Evolutionary conservation across 1,140 invertebrate species (phyloP).

Genomic region (Rhyacophila brunnea): DNA sequence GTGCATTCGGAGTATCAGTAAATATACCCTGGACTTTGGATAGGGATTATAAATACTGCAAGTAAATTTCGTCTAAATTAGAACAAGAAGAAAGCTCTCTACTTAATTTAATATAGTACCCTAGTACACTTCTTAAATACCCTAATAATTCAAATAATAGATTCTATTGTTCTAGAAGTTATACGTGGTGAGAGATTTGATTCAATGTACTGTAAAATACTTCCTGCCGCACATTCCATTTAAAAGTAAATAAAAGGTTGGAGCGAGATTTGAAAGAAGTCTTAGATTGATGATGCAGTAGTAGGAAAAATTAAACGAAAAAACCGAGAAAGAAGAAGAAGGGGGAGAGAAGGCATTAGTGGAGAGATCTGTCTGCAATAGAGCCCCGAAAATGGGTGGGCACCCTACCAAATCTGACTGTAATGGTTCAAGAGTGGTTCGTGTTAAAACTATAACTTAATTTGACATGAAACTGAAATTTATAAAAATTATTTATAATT

Average conservation of each 20-base stretch:
- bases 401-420: neutral
- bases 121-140: too few relatives aligned
- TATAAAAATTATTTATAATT: too few relatives aligned
- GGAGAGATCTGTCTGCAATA: conserved; percentile 5
- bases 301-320: conserved; percentile 18
- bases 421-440: neutral
- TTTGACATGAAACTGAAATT: too few relatives aligned
- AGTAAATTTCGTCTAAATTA: too few relatives aligned
- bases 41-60: too few relatives aligned
- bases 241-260: conserved; percentile 31
- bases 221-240: conserved; percentile 17
- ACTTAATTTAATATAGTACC: too few relatives aligned
- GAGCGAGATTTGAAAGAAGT: conserved; percentile 13
- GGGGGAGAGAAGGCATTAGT: conserved; percentile 6
- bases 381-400: conserved; percentile 10
- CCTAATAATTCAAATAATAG: too few relatives aligned
- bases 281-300: conserved; percentile 28
- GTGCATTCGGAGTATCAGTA: too few relatives aligned
- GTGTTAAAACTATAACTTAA: neutral
- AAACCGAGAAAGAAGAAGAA: neutral
- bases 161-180: too few relatives aligned
- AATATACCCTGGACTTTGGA: too few relatives aligned
- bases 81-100: too few relatives aligned
- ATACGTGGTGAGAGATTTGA: conserved; percentile 17
- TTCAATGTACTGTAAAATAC: conserved; percentile 26